Base-by-base conservation (phyloP, 2,113 vertebrate genomes). In the Apodemus speciosus region DNA sequence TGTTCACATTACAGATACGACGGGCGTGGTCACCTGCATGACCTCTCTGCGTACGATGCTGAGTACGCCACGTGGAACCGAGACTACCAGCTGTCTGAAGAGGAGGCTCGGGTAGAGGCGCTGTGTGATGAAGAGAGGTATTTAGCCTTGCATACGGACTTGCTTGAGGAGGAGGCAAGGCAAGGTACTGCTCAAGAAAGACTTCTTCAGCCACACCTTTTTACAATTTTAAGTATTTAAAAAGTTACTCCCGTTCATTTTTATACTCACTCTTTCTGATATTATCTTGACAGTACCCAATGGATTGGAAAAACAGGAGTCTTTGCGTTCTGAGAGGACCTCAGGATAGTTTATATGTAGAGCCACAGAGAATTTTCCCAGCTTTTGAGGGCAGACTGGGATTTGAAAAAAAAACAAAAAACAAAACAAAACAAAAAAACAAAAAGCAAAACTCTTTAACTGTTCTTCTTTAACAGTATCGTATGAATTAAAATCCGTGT, bases 71-170 rank as follows among this genome's bases (percentile, higher is more conserved):
- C 99, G 0, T 99, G 99, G 99, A 99, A 99, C 98, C 98, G 99
- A 96, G 99, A 99, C 96, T 99, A 99, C 97, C 99, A 99, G 11
- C 98, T 99, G 95, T 99, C 99, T 0, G 99, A 99, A 98, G 99
- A 99, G 97, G 99, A 99, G 97, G 99, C 99, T 90, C 99, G 99
- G 97, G 99, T 99, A 93, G 99, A 99, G 93, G 98, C 99, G 80
- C 98, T 99, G 97, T 99, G 99, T 97, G 99, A 99, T 98, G 99
- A 99, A 97, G 99, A 99, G 99, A 98, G 99, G 98, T 99, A 99
- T 98, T 99, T 99, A 99, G 99, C 99, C 98, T 98, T 99, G 98
- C 99, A 99, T 99, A 99, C 99, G 88, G 99, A 99, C 98, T 99
- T 99, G 98, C 98, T 99, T 98, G 99, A 99, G 98, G 99, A 99